phyloP scores from a whole-genome alignment of 2,888 invertebrate species.

The Hetaerina titia region DNA sequence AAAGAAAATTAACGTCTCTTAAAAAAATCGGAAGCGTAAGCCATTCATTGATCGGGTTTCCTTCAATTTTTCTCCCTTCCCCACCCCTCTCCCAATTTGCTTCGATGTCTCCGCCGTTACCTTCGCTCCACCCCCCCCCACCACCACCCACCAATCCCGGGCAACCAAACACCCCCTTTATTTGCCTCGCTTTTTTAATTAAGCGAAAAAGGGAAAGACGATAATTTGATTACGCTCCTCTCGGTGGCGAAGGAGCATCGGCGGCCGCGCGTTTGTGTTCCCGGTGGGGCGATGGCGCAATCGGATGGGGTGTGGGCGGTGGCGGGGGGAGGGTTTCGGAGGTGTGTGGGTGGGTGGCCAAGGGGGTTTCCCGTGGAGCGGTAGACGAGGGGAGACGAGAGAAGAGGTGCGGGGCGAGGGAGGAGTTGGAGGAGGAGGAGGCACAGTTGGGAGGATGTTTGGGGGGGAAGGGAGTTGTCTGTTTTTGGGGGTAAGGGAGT shows the following conservation, averaged over 20 bases:
- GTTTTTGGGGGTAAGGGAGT: too few species aligned
- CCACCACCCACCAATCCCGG: neutral
- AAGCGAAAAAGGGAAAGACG: neutral
- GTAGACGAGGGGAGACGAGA: too few species aligned
- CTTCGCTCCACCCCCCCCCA: neutral
- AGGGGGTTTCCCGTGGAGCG: too few species aligned
- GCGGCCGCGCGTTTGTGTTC: neutral
- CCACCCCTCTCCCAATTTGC: neutral
- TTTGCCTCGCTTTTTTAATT: slow-evolving; percentile 40
- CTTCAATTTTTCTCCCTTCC: neutral
- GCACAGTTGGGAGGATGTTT: too few species aligned
- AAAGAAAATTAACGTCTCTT: neutral
- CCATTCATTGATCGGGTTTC: slow-evolving; percentile 11
- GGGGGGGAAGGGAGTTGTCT: too few species aligned
- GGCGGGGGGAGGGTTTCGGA: too few species aligned
- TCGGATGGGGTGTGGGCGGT: neutral
- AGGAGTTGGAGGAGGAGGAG: too few species aligned
- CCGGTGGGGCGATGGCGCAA: neutral
- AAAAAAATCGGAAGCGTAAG: neutral
- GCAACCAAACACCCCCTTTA: neutral
- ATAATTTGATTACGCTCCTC: slow-evolving; percentile 32
- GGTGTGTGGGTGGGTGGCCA: too few species aligned
- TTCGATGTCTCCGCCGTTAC: neutral
- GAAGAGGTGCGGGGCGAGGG: too few species aligned
- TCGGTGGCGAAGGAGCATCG: neutral